A percentile compares a stretch with the other conserved stretches of the same genome.
Conservation (phyloP, 2,888 invertebrate species). For the Epistrophella euchroma region DNA sequence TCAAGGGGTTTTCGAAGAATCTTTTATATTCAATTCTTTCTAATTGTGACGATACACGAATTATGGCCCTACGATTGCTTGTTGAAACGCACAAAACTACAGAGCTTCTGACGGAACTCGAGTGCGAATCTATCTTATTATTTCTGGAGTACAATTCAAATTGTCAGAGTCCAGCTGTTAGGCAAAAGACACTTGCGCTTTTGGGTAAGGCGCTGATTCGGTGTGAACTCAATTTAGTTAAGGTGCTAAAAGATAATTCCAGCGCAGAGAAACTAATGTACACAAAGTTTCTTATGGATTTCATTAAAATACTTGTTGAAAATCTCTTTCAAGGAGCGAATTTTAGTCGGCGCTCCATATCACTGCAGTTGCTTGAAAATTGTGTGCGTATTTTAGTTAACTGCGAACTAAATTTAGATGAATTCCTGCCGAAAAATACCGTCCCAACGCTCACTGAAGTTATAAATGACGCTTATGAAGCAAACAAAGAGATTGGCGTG, state of each 20-base stretch:
- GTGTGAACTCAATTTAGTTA: conserved; percentile 84
- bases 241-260: conserved; percentile 76
- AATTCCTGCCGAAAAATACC: conserved; percentile 80
- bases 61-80: conserved; percentile 88
- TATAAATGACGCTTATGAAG: conserved; percentile 91
- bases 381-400: conserved; percentile 78
- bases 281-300: conserved; percentile 83
- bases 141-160: conserved; percentile 89
- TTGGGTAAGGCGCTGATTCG: conserved; percentile 87
- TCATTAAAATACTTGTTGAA: conserved; percentile 85
- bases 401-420: conserved; percentile 83
- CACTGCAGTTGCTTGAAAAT: conserved; percentile 85
- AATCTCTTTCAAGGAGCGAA: conserved; percentile 87
- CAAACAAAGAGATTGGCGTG: conserved; percentile 88
- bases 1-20: conserved; percentile 85
- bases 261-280: conserved; percentile 78
- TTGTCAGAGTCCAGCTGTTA: conserved; percentile 87
- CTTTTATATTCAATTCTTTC: conserved; percentile 85
- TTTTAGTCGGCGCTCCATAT: conserved; percentile 86
- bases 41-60: conserved; percentile 86
- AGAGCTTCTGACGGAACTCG: conserved; percentile 86
- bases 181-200: conserved; percentile 88
- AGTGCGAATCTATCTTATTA: conserved; percentile 87
- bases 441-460: conserved; percentile 82
- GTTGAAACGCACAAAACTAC: conserved; percentile 91